Conservation (phyloP, 1,140 invertebrate species). For the Coenobita brevimanus region DNA sequence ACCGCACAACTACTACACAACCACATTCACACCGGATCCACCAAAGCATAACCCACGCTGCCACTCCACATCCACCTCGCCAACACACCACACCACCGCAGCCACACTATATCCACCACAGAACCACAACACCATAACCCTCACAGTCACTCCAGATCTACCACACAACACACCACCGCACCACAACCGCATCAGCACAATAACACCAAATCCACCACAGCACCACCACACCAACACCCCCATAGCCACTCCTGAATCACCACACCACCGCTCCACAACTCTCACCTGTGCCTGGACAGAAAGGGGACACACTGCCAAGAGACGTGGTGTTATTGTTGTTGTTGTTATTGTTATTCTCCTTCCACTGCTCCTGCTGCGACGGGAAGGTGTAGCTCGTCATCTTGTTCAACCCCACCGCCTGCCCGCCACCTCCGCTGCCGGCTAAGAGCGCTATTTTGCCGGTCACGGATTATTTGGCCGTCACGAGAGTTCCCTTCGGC, state of each 20-base stretch:
- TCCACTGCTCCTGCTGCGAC: constrained; percentile 3
- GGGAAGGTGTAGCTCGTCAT: constrained; percentile 52
- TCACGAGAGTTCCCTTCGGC: background rate
- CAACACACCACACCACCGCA: too few relatives aligned
- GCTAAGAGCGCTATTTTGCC: too few relatives aligned
- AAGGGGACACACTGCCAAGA: constrained; percentile 35
- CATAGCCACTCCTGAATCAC: background rate
- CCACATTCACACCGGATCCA: too few relatives aligned
- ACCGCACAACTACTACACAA: too few relatives aligned
- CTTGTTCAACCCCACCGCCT: background rate
- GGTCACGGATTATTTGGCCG: background rate
- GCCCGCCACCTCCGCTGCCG: too few relatives aligned
- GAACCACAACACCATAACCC: too few relatives aligned
- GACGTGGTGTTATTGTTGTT: constrained; percentile 34
- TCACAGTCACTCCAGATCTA: too few relatives aligned
- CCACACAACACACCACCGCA: too few relatives aligned
- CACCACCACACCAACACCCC: background rate
- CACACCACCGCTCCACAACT: too few relatives aligned
- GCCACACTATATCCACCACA: too few relatives aligned
- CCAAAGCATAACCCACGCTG: too few relatives aligned
- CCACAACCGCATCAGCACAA: background rate
- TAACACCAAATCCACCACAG: background rate
- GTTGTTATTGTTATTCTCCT: constrained; percentile 39
- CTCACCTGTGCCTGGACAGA: constrained; percentile 43
- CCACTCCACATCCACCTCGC: too few relatives aligned